phyloP scores from a whole-genome alignment of 2,797 vertebrate species.

The Neoniphon sammara region DNA sequence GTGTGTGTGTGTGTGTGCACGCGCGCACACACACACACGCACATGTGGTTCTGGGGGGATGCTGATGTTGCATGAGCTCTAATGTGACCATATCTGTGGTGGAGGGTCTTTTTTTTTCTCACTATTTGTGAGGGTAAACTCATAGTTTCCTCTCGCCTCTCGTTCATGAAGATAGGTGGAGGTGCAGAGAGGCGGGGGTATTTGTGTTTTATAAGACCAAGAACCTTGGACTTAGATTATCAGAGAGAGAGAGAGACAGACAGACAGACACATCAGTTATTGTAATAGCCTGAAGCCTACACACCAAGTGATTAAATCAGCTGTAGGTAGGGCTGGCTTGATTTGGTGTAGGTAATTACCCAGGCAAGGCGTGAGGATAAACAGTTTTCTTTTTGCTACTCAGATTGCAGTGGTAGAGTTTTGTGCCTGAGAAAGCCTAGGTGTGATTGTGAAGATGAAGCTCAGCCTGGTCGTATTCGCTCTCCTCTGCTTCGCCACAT shows the following conservation, averaged over 20 bases:
- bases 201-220: conserved; percentile 37
- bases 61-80: conserved; percentile 5
- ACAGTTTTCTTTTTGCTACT: neutral
- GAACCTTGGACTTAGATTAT: neutral
- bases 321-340: neutral
- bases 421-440: conserved; percentile 13
- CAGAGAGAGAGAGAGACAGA: conserved; percentile 20
- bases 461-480: conserved; percentile 9
- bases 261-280: too few relatives aligned
- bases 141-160: conserved; percentile 57
- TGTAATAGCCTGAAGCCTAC: neutral
- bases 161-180: neutral
- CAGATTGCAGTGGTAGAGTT: neutral
- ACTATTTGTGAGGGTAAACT: conserved; percentile 25
- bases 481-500: conserved; percentile 57
- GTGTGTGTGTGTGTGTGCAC: neutral
- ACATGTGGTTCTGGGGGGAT: conserved; percentile 22
- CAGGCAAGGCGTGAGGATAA: neutral
- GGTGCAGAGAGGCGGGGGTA: conserved; percentile 9
- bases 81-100: conserved; percentile 50
- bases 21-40: too few relatives aligned
- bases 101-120: conserved; percentile 3
- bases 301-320: neutral
- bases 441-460: conserved; percentile 56
- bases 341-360: neutral